Conservation (phyloP, 53 echinoderm and acorn worm species). For the Echinometra lucunter region DNA sequence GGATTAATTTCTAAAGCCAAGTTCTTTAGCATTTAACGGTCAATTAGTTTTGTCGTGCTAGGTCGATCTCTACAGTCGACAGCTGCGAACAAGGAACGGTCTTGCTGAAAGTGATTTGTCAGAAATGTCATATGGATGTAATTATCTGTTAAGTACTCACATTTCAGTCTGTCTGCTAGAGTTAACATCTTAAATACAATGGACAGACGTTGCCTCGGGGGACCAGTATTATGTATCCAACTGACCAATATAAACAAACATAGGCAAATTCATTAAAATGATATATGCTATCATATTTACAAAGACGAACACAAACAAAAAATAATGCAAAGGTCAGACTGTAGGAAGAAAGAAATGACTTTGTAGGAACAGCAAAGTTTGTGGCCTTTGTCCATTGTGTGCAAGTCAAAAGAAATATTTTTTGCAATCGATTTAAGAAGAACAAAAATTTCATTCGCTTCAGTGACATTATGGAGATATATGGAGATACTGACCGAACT, state of each 20-base stretch:
- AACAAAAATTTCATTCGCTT: too few relatives aligned
- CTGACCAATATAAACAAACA: background rate
- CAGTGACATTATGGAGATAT: too few relatives aligned
- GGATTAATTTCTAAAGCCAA: background rate
- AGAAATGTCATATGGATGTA: background rate
- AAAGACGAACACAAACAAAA: background rate
- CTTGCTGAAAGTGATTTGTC: background rate
- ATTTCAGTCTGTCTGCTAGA: background rate
- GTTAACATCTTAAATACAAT: slow-evolving; percentile 10
- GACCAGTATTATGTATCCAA: background rate
- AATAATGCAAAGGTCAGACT: background rate
- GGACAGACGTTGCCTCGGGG: background rate
- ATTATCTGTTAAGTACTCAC: slow-evolving; percentile 28
- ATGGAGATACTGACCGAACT: too few relatives aligned
- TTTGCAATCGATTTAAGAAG: too few relatives aligned
- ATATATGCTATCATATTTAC: background rate
- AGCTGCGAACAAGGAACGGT: background rate
- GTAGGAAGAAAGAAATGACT: background rate
- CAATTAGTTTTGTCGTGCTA: slow-evolving; percentile 44
- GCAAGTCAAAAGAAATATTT: too few relatives aligned
- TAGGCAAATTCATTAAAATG: background rate
- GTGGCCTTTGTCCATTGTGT: too few relatives aligned
- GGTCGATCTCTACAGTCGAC: background rate
- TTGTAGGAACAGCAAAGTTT: too few relatives aligned
- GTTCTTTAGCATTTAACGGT: slow-evolving; percentile 24